Conservation (phyloP, 2,797 vertebrate genomes). For the Aldrovandia affinis region DNA sequence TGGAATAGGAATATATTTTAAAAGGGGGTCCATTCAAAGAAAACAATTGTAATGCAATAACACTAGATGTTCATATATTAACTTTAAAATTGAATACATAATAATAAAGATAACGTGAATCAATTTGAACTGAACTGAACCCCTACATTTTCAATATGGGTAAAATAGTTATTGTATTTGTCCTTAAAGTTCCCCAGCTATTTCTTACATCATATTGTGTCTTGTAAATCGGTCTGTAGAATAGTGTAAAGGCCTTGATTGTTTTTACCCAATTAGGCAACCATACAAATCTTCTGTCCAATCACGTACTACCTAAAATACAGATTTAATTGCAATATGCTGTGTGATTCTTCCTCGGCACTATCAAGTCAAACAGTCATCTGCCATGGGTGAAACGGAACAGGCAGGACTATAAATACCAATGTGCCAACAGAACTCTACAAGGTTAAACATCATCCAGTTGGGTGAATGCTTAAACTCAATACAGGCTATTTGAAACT, state of each 20-base stretch:
- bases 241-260: neutral
- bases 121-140: too few relatives aligned
- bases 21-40: neutral
- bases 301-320: neutral
- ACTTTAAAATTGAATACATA: neutral
- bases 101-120: neutral
- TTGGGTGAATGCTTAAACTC: neutral
- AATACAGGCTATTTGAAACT: neutral
- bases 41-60: neutral
- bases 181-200: neutral
- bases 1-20: neutral
- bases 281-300: slow-evolving; percentile 26
- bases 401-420: slow-evolving; percentile 12
- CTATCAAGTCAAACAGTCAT: slow-evolving; percentile 8
- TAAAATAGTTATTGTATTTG: too few relatives aligned
- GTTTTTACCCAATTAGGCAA: slow-evolving; percentile 23
- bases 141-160: too few relatives aligned
- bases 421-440: neutral
- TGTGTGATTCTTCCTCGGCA: neutral
- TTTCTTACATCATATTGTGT: neutral
- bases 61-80: neutral
- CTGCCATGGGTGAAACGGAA: neutral
- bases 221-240: neutral
- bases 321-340: slow-evolving; percentile 2
- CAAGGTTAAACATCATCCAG: neutral